phyloP scores from a whole-genome alignment of 2,888 invertebrate species.

The Pollenia amentaria region DNA sequence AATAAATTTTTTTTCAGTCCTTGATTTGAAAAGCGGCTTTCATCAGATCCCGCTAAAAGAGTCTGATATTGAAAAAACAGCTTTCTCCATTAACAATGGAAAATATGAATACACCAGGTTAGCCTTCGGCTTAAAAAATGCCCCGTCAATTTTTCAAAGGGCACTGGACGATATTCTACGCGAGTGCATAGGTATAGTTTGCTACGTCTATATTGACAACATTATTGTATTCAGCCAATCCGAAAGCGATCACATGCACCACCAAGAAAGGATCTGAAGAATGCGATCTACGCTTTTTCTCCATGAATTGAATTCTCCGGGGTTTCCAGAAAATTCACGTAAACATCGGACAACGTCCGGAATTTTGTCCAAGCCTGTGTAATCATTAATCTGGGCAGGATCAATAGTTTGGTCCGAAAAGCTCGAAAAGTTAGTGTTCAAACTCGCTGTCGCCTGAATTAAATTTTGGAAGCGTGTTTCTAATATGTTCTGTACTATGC shows the following conservation, averaged over 20 bases:
- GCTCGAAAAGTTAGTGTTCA: background rate
- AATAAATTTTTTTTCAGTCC: constrained; percentile 44
- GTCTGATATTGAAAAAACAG: constrained; percentile 32
- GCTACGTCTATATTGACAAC: background rate
- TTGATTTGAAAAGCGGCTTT: too few species aligned
- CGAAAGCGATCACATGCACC: background rate
- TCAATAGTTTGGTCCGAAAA: background rate
- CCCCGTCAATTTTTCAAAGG: background rate
- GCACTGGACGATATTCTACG: background rate
- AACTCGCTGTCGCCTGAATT: background rate
- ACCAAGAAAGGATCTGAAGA: background rate
- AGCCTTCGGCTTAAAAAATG: too few species aligned
- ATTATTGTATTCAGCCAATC: background rate
- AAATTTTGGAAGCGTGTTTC: background rate
- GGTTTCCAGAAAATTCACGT: too few species aligned
- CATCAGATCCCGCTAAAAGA: too few species aligned
- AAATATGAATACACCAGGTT: too few species aligned
- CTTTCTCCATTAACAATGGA: constrained; percentile 12
- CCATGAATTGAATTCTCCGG: background rate
- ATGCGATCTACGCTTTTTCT: background rate
- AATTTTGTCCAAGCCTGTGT: too few species aligned
- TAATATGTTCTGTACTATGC: background rate
- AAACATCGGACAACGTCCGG: too few species aligned
- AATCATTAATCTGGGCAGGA: too few species aligned
- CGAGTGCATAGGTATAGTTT: background rate